Conservation (phyloP, 2,113 vertebrate genomes). For the Ellobius talpinus region DNA sequence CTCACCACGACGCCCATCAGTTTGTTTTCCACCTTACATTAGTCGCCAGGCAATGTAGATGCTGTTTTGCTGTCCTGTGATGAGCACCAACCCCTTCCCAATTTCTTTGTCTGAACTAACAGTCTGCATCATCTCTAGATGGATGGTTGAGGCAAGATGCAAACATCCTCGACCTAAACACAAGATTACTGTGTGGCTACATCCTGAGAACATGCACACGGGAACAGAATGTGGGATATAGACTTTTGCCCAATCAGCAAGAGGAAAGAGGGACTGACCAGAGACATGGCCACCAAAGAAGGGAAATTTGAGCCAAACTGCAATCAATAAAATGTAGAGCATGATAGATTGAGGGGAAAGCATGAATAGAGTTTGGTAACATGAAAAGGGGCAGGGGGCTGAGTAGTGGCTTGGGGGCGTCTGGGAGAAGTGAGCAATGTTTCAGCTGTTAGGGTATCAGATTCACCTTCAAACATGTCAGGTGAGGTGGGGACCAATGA, state of each 20-base stretch:
- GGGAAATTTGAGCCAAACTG: neutral
- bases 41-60: neutral
- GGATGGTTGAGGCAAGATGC: neutral
- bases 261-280: rapidly evolving
- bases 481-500: neutral
- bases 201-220: rapidly evolving
- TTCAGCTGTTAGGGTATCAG: neutral
- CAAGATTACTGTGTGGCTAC: neutral
- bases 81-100: rapidly evolving
- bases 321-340: neutral
- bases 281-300: neutral
- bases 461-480: neutral
- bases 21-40: neutral
- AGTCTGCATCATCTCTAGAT: neutral
- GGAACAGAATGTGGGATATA: rapidly evolving
- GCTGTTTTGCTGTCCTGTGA: neutral
- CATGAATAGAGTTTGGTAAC: neutral
- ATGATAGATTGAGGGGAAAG: neutral
- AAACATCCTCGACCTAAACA: neutral
- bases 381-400: neutral
- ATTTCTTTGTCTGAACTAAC: neutral
- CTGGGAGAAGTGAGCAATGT: rapidly evolving
- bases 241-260: neutral
- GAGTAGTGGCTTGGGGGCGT: neutral
- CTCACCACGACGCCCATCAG: neutral